phyloP scores from a whole-genome alignment of 1,140 invertebrate genomes.

The Sycobia sp. region DNA sequence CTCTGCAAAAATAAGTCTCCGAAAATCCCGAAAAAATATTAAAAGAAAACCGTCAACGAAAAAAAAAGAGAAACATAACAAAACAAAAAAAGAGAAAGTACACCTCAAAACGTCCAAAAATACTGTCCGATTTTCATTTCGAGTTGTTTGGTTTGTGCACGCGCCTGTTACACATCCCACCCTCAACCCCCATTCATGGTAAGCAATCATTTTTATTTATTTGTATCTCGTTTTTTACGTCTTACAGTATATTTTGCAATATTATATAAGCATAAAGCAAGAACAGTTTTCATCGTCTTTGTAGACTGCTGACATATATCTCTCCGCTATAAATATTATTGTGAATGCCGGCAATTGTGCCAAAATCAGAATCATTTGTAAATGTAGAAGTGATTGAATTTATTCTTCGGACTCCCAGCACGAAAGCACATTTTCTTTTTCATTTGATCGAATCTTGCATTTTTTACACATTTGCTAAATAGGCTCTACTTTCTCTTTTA shows the following conservation, averaged over 20 bases:
- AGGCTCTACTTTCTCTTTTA: slow-evolving; percentile 32
- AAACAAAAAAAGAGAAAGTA: slow-evolving; percentile 43
- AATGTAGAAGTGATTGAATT: not conserved
- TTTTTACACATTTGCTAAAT: not conserved
- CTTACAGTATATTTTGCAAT: slow-evolving; percentile 15
- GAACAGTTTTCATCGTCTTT: not conserved
- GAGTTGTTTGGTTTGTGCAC: slow-evolving; percentile 64
- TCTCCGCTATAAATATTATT: not conserved
- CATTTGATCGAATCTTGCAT: slow-evolving; percentile 5
- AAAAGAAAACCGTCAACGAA: slow-evolving; percentile 21
- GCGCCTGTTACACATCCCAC: slow-evolving; percentile 62
- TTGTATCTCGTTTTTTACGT: slow-evolving; percentile 40
- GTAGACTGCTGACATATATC: slow-evolving; percentile 15
- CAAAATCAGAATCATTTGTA: not conserved
- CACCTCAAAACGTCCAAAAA: slow-evolving; percentile 52
- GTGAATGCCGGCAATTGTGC: not conserved
- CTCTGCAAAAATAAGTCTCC: slow-evolving; percentile 36
- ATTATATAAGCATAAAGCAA: slow-evolving; percentile 2
- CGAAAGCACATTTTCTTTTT: slow-evolving; percentile 8
- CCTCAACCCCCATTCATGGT: slow-evolving; percentile 61
- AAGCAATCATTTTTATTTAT: slow-evolving; percentile 63
- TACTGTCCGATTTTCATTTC: slow-evolving; percentile 62
- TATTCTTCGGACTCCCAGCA: slow-evolving; percentile 22
- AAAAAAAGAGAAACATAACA: slow-evolving; percentile 38
- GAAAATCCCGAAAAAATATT: slow-evolving; percentile 39